Base-by-base conservation (phyloP, 1,140 invertebrate species). In the Habropoda laboriosa region DNA sequence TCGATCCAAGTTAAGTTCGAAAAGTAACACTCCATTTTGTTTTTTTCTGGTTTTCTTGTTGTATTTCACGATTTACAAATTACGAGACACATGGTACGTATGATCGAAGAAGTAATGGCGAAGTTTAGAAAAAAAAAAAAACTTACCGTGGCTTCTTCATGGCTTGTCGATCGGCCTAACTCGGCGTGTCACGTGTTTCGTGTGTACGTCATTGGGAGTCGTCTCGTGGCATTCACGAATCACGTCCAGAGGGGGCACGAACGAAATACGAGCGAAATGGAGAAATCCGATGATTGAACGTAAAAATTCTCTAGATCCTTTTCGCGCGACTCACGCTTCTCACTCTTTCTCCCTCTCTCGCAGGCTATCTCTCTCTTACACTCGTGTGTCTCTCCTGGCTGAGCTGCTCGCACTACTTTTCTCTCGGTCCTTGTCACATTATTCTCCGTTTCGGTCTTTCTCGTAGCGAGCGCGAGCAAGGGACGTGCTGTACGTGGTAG, bases 91-190 rank as follows among this genome's bases (percentile, higher is more conserved):
- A n/a, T n/a, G n/a, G n/a, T n/a, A n/a, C n/a, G n/a, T n/a, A n/a
- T n/a, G n/a, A n/a, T n/a, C n/a, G n/a, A n/a, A n/a, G n/a, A n/a
- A n/a, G n/a, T n/a, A n/a, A n/a, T n/a, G n/a, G 24, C 10, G 16
- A 18, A 51, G 18, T 40, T 21, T 4, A 40, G 4, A 21, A 40
- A 42, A 55, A 18, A 16, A 0, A 2, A 12, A 13, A 55, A 61
- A 87, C 90, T 91, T 81, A 91, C 90, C 90, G 90, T 81, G 90
- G 90, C 84, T 88, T 91, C 89, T 88, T 91, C 90, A 91, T 91
- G 88, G 73, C 85, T 86, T 71, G 83, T 85, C 71, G 85, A 81
- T 85, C 75, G 76, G 83, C 82, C 79, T 78, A 83, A 73, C 80
- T 88, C 86, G 87, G 63, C 82, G 79, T 90, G 90, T 91, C 90